Evolutionary conservation across 2,888 invertebrate genomes (phyloP), one percentile per base, ranked within the genome.

Genomic region (Tanytarsus gracilentus): DNA sequence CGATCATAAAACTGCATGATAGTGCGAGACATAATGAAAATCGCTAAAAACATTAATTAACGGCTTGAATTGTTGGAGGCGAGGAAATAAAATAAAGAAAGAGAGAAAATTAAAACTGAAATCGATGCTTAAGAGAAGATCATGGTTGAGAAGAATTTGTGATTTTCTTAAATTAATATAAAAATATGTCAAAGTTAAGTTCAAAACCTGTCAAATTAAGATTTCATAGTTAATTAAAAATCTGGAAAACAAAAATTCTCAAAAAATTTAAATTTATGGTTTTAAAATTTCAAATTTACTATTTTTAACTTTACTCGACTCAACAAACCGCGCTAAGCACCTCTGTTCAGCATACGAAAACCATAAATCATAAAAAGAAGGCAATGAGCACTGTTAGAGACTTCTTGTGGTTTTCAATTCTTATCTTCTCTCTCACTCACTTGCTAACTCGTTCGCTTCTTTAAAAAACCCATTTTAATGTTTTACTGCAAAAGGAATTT

Each of bases 291-390:
- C n/a, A n/a, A n/a, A n/a, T n/a, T n/a, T n/a, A n/a, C n/a, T n/a
- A n/a, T n/a, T n/a, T n/a, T n/a, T n/a, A n/a, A n/a, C n/a, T n/a
- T n/a, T n/a, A n/a, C n/a, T n/a, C n/a, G n/a, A n/a, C n/a, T n/a
- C n/a, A n/a, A n/a, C n/a, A n/a, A n/a, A n/a, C 3, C 33, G 33
- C 33, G 33, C 33, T 33, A 33, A n/a, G n/a, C n/a, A n/a, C n/a
- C n/a, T n/a, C n/a, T n/a, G n/a, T n/a, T n/a, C n/a, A n/a, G 11
- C 44, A 44, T 44, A 25, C 25, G 56, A 23, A 18, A 56, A n/a
- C 44, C 56, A 56, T 56, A 56, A 56, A 56, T 56, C 56, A 56
- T 56, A 56, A 56, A 33, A 44, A 7, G 26, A 30, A 29, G 25
- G 56, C 56, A 56, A 56, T 25, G 27, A 49, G 16, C 49, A 49